phyloP scores from a whole-genome alignment of 2,113 vertebrate species.

The Microtus ochrogaster region DNA sequence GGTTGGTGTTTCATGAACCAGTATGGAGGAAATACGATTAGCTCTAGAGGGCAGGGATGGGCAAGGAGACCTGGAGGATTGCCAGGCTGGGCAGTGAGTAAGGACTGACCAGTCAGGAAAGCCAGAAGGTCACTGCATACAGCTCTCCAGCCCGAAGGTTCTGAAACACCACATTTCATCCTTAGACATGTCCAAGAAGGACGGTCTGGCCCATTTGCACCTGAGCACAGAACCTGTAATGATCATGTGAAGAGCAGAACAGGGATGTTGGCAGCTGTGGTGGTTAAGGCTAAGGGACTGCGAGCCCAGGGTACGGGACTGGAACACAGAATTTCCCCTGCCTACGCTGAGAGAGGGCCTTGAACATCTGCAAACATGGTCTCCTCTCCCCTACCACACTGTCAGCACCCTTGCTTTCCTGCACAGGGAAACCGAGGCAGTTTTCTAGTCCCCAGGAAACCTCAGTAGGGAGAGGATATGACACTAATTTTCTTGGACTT shows the following conservation, averaged over 20 bases:
- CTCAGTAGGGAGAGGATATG: not conserved
- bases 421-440: conserved; percentile 37
- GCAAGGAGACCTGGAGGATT: not conserved
- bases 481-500: not conserved
- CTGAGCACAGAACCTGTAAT: not conserved
- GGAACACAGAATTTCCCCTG: not conserved
- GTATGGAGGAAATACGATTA: not conserved
- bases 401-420: not conserved
- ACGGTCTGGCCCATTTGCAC: not conserved
- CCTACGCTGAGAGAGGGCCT: not conserved
- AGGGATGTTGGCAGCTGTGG: no score
- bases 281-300: not conserved
- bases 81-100: not conserved
- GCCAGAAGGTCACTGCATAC: not conserved
- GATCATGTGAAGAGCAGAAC: not conserved
- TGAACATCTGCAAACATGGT: not conserved
- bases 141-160: not conserved
- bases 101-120: not conserved
- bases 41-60: not conserved
- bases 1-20: not conserved
- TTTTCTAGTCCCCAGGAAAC: not conserved
- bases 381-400: not conserved
- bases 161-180: not conserved
- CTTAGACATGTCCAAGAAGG: not conserved
- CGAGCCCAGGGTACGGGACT: not conserved